Percentiles rank a stretch among this genome's conserved stretches.
These are phyloP conservation scores for Drosophila takahashii DNA, from an alignment of 1,140 invertebrate genomes.

Conservation along the genomic window DNA sequence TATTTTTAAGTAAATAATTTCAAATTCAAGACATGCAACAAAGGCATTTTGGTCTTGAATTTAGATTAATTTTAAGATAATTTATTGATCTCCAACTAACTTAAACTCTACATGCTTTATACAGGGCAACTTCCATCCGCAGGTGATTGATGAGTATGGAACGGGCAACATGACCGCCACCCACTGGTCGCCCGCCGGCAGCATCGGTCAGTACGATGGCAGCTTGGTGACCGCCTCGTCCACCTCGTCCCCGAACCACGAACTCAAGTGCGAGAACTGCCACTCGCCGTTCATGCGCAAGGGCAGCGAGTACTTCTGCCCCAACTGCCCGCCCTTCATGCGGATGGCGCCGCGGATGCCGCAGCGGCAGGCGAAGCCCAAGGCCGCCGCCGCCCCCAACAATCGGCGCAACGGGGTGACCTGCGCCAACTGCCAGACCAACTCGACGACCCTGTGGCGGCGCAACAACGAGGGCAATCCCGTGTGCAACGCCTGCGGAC, in stretches of 20 bases:
- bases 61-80: neutral
- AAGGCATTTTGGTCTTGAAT: no score
- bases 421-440: slow-evolving; percentile 96
- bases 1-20: no score
- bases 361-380: slow-evolving; percentile 71
- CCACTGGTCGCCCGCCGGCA: slow-evolving; percentile 57
- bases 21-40: no score
- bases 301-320: slow-evolving; percentile 58
- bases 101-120: slow-evolving; percentile 9
- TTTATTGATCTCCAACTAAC: neutral
- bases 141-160: slow-evolving; percentile 77
- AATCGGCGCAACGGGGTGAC: slow-evolving; percentile 91
- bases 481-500: slow-evolving; percentile 97
- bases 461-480: slow-evolving; percentile 94
- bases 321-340: slow-evolving; percentile 41
- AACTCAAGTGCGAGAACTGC: slow-evolving; percentile 69
- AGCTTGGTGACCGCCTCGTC: slow-evolving; percentile 44
- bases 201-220: slow-evolving; percentile 60
- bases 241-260: slow-evolving; percentile 44
- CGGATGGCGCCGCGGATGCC: slow-evolving; percentile 47
- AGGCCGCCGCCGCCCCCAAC: slow-evolving; percentile 79
- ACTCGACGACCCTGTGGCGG: slow-evolving; percentile 95
- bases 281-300: slow-evolving; percentile 55
- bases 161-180: slow-evolving; percentile 54
- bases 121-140: slow-evolving; percentile 70